Conservation (phyloP, 2,113 vertebrate genomes). For the rat (Rattus norvegicus) region GRCr8 NC_086031.1:81598501-81599000, state of each 20-base stretch:
- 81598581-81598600: neutral
- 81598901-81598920: neutral
- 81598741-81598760: constrained; percentile 36
- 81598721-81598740: neutral
- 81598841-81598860: constrained; percentile 46
- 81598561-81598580: neutral
- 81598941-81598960: neutral
- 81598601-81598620: neutral
- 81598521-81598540: neutral
- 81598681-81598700: neutral
- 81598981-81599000: neutral
- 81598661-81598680: neutral
- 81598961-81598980: too few relatives aligned
- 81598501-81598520: neutral
- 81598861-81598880: constrained; percentile 35
- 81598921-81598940: neutral
- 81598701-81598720: neutral
- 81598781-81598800: neutral
- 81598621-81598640: neutral
- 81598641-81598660: neutral
- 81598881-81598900: neutral
- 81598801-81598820: constrained; percentile 45
- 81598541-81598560: neutral
- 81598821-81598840: constrained; percentile 31
- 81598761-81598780: constrained; percentile 2